phyloP scores from a whole-genome alignment of 2,888 invertebrate genomes.

The Anthophora plumipes region DNA sequence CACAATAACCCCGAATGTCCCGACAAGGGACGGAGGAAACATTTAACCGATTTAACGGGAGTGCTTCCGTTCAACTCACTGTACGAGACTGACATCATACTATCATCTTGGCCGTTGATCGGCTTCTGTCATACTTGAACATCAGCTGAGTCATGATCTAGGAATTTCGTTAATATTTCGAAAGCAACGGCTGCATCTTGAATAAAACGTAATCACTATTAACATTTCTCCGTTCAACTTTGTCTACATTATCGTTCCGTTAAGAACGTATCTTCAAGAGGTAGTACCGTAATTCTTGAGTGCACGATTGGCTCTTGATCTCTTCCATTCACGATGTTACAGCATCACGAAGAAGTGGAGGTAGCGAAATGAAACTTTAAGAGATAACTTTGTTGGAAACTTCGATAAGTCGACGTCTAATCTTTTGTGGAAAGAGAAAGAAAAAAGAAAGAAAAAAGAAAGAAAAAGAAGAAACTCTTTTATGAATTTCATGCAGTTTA shows the following conservation, averaged over 20 bases:
- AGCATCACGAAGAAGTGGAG: neutral
- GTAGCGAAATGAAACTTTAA: neutral
- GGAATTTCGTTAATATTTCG: conserved; percentile 31
- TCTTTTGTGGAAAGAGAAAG: no score
- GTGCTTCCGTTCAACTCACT: conserved; percentile 55
- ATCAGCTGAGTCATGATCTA: conserved; percentile 13
- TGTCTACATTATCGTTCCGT: neutral
- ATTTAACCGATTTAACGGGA: conserved; percentile 63
- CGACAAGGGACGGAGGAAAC: conserved; percentile 55
- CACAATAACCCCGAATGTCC: conserved; percentile 39
- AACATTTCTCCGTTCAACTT: neutral
- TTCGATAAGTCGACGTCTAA: neutral
- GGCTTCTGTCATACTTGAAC: conserved; percentile 21
- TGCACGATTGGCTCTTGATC: conserved; percentile 1
- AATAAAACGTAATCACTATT: neutral
- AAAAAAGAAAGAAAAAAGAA: no score
- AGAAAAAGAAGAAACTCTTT: neutral
- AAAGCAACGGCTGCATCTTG: neutral
- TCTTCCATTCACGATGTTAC: conserved; percentile 6
- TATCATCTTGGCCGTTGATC: conserved; percentile 46
- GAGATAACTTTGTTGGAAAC: conserved; percentile 1
- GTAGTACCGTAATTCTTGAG: neutral
- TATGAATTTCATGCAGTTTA: neutral
- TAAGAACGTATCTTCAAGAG: neutral
- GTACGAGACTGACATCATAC: conserved; percentile 40